Evolutionary conservation across 2,113 vertebrate genomes (phyloP).

Genomic region (Apistogramma diplotaenia): DNA sequence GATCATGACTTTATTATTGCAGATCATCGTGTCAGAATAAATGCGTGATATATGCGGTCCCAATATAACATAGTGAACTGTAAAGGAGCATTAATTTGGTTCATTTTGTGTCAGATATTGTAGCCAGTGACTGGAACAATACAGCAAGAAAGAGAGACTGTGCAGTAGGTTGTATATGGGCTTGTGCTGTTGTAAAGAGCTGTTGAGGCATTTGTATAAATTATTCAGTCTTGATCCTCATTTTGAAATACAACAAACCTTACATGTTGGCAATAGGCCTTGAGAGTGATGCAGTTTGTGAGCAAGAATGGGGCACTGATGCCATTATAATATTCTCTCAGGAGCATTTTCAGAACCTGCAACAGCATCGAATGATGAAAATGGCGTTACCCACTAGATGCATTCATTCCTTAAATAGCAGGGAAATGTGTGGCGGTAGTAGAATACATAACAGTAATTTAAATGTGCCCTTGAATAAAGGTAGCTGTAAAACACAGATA

Average conservation of each 20-base stretch:
- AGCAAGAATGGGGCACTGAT: conserved; percentile 43
- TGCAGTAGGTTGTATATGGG: background rate
- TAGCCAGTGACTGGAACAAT: background rate
- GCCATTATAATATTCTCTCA: conserved; percentile 41
- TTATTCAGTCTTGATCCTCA: conserved; percentile 68
- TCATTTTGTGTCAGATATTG: conserved; percentile 38
- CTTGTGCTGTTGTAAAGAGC: conserved; percentile 48
- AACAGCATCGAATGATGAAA: conserved; percentile 66
- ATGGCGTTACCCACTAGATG: conserved; percentile 41
- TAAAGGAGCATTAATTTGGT: conserved; percentile 52
- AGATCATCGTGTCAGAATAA: conserved; percentile 46
- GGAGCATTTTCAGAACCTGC: conserved; percentile 53
- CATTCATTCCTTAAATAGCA: conserved; percentile 41
- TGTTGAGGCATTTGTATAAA: conserved; percentile 68
- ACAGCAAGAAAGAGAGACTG: background rate
- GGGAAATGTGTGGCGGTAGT: conserved; percentile 14
- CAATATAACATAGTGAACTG: conserved; percentile 40
- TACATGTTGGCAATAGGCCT: conserved; percentile 35
- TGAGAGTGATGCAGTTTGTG: conserved; percentile 53
- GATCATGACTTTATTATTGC: conserved; percentile 53
- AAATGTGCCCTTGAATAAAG: conserved; percentile 37
- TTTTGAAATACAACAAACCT: conserved; percentile 64
- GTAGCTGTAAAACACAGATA: conserved; percentile 36
- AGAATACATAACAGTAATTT: conserved; percentile 35
- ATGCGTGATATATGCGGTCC: conserved; percentile 40